Evolutionary conservation across 2,888 invertebrate genomes (phyloP).

Genomic region (Dicranocentrus wangi): DNA sequence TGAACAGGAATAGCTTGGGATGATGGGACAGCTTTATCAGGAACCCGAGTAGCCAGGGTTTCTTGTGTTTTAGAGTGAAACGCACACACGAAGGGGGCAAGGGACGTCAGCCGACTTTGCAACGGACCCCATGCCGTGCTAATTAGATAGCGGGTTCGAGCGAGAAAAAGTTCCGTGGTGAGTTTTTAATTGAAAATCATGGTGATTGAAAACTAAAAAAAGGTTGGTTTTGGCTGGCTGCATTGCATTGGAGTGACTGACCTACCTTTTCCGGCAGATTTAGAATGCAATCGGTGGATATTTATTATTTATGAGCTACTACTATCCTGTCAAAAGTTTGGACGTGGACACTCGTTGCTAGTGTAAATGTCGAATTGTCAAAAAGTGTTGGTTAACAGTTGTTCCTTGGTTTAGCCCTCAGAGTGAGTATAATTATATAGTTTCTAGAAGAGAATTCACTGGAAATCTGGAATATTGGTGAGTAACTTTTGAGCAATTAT

Average conservation of each 20-base stretch:
- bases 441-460: too few relatives aligned
- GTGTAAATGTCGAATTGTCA: too few relatives aligned
- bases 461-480: neutral
- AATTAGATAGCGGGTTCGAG: slow-evolving; percentile 46
- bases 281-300: neutral
- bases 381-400: too few relatives aligned
- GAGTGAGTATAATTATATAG: too few relatives aligned
- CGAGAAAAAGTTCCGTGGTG: slow-evolving; percentile 9
- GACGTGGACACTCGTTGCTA: too few relatives aligned
- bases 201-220: slow-evolving; percentile 47
- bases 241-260: slow-evolving; percentile 47
- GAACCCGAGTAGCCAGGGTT: neutral
- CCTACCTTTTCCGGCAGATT: slow-evolving; percentile 47
- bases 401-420: too few relatives aligned
- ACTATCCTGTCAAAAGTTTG: too few relatives aligned
- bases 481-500: neutral
- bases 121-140: slow-evolving; percentile 47
- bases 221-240: slow-evolving; percentile 12
- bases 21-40: too few relatives aligned
- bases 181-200: slow-evolving; percentile 55
- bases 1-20: too few relatives aligned
- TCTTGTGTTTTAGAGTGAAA: neutral
- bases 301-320: neutral
- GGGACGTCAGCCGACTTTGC: slow-evolving; percentile 37
- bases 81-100: neutral